phyloP scores from a whole-genome alignment of 2,113 vertebrate genomes.

The Laticauda colubrina region DNA sequence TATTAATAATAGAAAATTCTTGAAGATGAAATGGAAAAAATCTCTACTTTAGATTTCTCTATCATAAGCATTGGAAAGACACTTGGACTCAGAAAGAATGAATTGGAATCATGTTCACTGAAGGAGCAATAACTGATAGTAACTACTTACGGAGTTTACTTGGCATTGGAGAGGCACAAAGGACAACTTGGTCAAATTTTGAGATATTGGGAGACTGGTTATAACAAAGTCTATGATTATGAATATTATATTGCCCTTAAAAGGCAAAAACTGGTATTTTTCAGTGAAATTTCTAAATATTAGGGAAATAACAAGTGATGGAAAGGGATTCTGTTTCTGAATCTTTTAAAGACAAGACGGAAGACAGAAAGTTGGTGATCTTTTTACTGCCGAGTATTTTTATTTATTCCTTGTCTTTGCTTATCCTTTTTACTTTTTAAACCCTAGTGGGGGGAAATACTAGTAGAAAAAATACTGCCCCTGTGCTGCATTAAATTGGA shows the following conservation, averaged over 20 bases:
- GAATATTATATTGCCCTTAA: not conserved
- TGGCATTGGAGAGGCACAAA: not conserved
- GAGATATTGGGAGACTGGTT: not conserved
- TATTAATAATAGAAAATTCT: not conserved
- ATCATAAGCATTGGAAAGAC: not conserved
- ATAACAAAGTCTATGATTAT: not conserved
- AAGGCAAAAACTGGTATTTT: not conserved
- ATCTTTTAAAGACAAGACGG: constrained; percentile 19
- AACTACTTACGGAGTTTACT: not conserved
- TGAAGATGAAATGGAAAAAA: not conserved
- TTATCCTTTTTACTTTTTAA: constrained; percentile 52
- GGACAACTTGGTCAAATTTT: not conserved
- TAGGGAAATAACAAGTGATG: not conserved
- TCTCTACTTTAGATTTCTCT: not conserved
- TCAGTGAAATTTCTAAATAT: not conserved
- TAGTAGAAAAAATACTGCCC: constrained; percentile 43
- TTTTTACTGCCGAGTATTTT: constrained; percentile 34
- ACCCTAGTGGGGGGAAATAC: constrained; percentile 34
- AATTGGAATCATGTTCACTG: not conserved
- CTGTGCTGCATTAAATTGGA: constrained; percentile 58
- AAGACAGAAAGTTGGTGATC: constrained; percentile 35
- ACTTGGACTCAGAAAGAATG: not conserved
- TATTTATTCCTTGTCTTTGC: constrained; percentile 51
- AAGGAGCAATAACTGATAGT: not conserved
- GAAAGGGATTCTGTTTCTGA: not conserved